Percentiles rank a stretch among this genome's conserved stretches.
Evolutionary conservation across 2,113 vertebrate genomes (phyloP).

Genomic region (Archilochus colubris): DNA sequence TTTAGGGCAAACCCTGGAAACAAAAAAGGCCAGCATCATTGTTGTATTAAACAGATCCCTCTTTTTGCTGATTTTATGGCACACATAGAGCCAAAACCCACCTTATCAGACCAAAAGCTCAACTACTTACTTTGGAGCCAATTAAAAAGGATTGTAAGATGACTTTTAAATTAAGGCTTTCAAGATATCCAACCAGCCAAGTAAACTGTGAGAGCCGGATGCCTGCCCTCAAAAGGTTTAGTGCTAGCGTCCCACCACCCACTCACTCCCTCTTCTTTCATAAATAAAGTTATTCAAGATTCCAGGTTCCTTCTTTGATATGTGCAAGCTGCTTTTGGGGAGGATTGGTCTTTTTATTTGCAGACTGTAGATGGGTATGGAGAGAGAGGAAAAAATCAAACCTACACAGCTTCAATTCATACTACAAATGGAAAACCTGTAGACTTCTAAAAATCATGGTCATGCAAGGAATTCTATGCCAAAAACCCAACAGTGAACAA

Average conservation of each 20-base stretch:
- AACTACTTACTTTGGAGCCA: constrained; percentile 69
- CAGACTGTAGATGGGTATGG: not conserved
- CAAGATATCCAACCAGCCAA: constrained; percentile 60
- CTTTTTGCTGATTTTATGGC: constrained; percentile 75
- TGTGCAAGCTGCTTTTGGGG: constrained; percentile 18
- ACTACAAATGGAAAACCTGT: not conserved
- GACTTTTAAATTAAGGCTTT: constrained; percentile 75
- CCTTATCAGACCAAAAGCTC: constrained; percentile 70
- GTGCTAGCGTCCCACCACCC: constrained; percentile 13
- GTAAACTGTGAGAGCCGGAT: constrained; percentile 58
- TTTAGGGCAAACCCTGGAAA: constrained; percentile 47
- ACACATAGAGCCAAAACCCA: constrained; percentile 65
- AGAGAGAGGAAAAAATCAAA: not conserved
- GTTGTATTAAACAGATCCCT: constrained; percentile 76
- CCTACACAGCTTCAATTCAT: not conserved
- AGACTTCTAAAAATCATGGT: not conserved
- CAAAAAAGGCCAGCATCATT: constrained; percentile 58
- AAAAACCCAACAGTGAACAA: not conserved
- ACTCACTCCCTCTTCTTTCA: constrained; percentile 51
- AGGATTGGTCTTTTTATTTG: constrained; percentile 26
- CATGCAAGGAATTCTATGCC: not conserved
- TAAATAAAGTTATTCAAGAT: constrained; percentile 37
- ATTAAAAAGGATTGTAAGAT: constrained; percentile 68
- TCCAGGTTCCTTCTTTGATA: constrained; percentile 51
- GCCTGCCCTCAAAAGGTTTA: constrained; percentile 51